phyloP scores from a whole-genome alignment of 1,140 invertebrate species.

The Oscheius sp. region DNA sequence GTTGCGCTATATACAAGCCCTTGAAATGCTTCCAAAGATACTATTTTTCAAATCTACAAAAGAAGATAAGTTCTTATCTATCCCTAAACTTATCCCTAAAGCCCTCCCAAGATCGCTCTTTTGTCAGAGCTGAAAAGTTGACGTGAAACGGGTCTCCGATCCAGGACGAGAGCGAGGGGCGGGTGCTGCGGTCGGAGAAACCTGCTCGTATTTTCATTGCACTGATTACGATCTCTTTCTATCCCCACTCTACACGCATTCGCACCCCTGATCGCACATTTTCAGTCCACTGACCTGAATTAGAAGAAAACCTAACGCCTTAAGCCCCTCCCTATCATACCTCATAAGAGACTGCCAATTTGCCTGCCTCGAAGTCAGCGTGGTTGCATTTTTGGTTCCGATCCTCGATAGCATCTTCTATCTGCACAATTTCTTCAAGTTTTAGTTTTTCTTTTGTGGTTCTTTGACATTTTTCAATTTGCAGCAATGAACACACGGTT shows the following conservation, averaged over 20 bases:
- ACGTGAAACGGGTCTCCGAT: slow-evolving; percentile 3
- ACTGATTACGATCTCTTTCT: slow-evolving; percentile 10
- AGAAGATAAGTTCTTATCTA: too few relatives aligned
- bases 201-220: slow-evolving; percentile 11
- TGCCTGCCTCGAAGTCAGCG: too few relatives aligned
- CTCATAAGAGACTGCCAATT: too few relatives aligned
- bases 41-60: too few relatives aligned
- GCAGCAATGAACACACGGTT: slow-evolving; percentile 1
- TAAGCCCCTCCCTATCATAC: background rate
- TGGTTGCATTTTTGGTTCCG: too few relatives aligned
- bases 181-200: slow-evolving; percentile 8
- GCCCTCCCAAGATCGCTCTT: too few relatives aligned
- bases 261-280: background rate
- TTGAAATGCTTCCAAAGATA: too few relatives aligned
- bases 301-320: background rate
- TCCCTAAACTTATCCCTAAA: too few relatives aligned
- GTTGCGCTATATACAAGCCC: too few relatives aligned
- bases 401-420: too few relatives aligned
- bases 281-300: background rate
- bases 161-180: slow-evolving; percentile 11
- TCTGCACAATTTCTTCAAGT: background rate
- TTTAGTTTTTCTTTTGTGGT: background rate
- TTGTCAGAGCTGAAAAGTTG: background rate
- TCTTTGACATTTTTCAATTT: background rate
- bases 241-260: background rate